Evolutionary conservation across 2,797 vertebrate genomes (phyloP), one percentile per base, ranked within the genome.

Genomic region (Coregonus ussuriensis): DNA sequence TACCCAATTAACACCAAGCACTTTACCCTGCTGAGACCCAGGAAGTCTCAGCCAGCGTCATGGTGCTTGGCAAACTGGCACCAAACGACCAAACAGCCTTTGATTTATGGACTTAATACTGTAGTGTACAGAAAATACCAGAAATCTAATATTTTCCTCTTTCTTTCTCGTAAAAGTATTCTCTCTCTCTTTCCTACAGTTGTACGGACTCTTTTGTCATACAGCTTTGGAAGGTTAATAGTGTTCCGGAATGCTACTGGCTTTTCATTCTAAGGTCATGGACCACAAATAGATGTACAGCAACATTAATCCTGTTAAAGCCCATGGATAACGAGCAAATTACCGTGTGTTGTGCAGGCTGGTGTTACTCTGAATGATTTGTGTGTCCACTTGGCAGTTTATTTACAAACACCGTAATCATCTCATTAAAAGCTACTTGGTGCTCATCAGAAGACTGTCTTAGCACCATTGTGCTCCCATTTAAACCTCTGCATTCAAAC

Each of bases 41-140:
- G 53, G 53, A 31, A 52, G 47, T 11, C 47, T 63, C 41, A 47
- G 41, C 66, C 66, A 16, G 31, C 18, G 33, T 71, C 21, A 15
- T 25, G 25, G 47, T 16, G 47, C 70, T 14, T 21, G 70, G 70
- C n/a, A 1, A 29, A 71, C 71, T 53, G 29, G 52, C 35, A 21
- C 18, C 16, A 9, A 35, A 69, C 1, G 35, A 41, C 29, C 51
- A 33, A 72, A 56, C 71, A 33, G 71, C 53, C 31, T 35, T 72
- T 72, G 71, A 56, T 54, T 72, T 72, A 53, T 72, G 71, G 71
- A 72, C 71, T 72, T 52, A n/a, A 11, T n/a, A 56, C 31, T 51
- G 51, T 25, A 71, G 41, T 71, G 37, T 33, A 72, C 16, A 13
- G 7, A 70, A 70, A 41, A 37, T 5, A 70, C 14, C 16, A 7